Percentiles rank a stretch among this genome's conserved stretches.
Conservation (phyloP, 2,797 vertebrate species). For the Cygnus olor region DNA sequence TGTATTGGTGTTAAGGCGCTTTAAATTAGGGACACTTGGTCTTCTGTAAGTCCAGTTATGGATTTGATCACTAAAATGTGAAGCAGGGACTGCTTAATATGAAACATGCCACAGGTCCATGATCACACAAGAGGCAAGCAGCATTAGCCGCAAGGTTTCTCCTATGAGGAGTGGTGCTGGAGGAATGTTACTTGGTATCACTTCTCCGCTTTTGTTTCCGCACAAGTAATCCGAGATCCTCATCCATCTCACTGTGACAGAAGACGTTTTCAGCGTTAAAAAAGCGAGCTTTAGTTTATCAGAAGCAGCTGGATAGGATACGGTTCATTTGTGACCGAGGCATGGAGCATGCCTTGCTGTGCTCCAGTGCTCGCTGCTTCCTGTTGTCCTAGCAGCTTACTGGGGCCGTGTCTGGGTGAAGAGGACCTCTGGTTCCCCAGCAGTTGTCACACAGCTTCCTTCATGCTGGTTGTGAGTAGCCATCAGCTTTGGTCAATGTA, state of each 20-base stretch:
- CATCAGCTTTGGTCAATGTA: rapidly evolving
- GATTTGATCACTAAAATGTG: not conserved
- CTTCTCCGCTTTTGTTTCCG: constrained; percentile 3
- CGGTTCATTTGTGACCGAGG: not conserved
- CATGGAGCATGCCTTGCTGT: not conserved
- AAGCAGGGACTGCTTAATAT: not conserved
- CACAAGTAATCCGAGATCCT: constrained; percentile 10
- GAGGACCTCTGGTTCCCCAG: not conserved
- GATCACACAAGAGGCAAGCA: not conserved
- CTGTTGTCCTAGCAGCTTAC: not conserved
- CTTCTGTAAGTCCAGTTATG: not conserved
- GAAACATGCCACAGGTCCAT: not conserved
- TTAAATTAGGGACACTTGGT: not conserved
- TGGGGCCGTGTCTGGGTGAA: not conserved
- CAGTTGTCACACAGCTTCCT: not conserved
- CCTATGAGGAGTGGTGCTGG: not conserved
- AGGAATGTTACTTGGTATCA: not conserved
- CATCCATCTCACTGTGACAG: constrained; percentile 32
- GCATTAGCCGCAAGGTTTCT: not conserved
- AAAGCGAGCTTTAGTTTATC: constrained; percentile 3
- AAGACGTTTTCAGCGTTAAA: not conserved
- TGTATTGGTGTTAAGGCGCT: not conserved
- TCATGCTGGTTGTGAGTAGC: not conserved
- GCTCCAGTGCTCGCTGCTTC: not conserved
- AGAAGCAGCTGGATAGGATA: constrained; percentile 46